phyloP scores from a whole-genome alignment of 2,113 vertebrate species.

The Planiliza haematocheilus region DNA sequence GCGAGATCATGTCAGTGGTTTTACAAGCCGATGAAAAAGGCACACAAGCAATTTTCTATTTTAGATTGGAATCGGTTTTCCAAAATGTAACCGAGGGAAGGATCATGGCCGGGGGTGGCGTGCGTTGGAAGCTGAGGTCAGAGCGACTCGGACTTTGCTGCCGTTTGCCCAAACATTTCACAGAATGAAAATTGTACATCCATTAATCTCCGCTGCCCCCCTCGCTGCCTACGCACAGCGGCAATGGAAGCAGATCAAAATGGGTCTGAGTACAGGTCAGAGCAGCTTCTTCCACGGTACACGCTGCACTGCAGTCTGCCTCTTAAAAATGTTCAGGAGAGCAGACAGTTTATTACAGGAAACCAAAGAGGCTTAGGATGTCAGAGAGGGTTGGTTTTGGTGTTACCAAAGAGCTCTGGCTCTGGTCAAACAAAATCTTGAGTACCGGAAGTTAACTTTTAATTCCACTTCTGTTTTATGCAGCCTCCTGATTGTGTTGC shows the following conservation, averaged over 20 bases:
- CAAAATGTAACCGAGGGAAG: not conserved
- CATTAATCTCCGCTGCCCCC: slow-evolving; percentile 1
- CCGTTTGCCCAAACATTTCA: slow-evolving; percentile 14
- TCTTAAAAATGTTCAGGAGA: too few relatives aligned
- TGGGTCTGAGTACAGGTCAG: not conserved
- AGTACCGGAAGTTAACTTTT: not conserved
- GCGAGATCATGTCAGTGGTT: slow-evolving; percentile 11
- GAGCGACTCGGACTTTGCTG: slow-evolving; percentile 13
- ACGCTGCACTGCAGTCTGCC: too few relatives aligned
- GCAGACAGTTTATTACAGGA: not conserved
- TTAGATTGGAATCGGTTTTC: not conserved
- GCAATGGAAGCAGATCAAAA: not conserved
- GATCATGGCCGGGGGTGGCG: slow-evolving; percentile 3
- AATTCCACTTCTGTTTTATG: too few relatives aligned
- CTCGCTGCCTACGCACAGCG: not conserved
- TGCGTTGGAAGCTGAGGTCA: slow-evolving; percentile 12
- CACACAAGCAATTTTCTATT: slow-evolving; percentile 8
- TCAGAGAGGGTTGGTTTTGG: not conserved
- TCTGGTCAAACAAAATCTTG: not conserved
- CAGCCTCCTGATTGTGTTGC: too few relatives aligned
- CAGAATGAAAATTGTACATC: not conserved
- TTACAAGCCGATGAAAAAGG: slow-evolving; percentile 1
- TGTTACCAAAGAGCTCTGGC: too few relatives aligned
- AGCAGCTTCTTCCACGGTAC: not conserved
- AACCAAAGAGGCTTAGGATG: not conserved